Evolutionary conservation across 1,140 invertebrate genomes (phyloP), one percentile per base, ranked within the genome.

Genomic region (Chelonus insularis): DNA sequence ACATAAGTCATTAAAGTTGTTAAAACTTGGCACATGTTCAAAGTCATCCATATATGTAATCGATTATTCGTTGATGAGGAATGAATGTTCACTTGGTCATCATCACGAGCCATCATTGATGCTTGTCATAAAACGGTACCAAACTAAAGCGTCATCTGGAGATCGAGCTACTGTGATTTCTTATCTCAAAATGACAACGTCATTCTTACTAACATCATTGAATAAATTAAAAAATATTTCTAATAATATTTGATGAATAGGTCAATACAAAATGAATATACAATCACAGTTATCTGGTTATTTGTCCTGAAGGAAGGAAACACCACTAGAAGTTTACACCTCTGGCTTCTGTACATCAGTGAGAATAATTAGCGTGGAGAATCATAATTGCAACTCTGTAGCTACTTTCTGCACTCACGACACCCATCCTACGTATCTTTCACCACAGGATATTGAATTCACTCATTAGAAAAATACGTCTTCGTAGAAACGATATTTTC

Each of bases 361-460:
- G n/a, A 20, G 45, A 59, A 59, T 59, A 60, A 60, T 60, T 60
- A 51, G 47, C 47, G 57, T 52, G 47, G 14, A 37, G 20, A 60
- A 60, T 60, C 20, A 34, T 51, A 51, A 52, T 60, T 50, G 23
- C 20, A 23, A 59, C 47, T 9, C 21, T n/a, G 34, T 29, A 41
- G 57, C 47, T 25, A 43, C 57, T 58, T 34, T 21, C 8, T 11
- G 20, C 9, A 21, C 14, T 21, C 20, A 47, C 32, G 34, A 36
- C 14, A 51, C 47, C 21, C 48, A 11, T 34, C 12, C 48, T 12
- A 51, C 48, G 29, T 21, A 32, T n/a, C 16, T 34, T 43, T 55
- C 60, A 20, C 59, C 36, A 39, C 60, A 50, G 60, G 64, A 59
- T 62, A 62, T 65, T 43, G 54, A 56, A 65, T 65, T 59, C 59